Conservation (phyloP, 1,140 invertebrate genomes). For the Phocides pigmalion region DNA sequence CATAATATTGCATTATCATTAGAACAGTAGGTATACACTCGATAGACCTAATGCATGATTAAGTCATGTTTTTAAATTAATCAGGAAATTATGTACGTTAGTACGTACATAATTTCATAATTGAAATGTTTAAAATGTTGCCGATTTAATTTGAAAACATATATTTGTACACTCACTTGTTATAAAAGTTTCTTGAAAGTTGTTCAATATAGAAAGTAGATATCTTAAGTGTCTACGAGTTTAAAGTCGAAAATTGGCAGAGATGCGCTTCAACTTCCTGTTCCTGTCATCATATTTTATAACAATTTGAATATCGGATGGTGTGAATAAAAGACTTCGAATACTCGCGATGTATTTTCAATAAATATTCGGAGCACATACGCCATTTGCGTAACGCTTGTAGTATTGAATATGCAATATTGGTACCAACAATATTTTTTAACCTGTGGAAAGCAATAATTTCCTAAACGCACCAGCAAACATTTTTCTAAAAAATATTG, state of each 20-base stretch:
- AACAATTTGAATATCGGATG: constrained; percentile 24
- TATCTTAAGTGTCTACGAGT: neutral
- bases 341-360: neutral
- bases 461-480: neutral
- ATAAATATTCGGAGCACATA: constrained; percentile 1
- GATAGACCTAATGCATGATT: no score
- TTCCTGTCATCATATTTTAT: constrained; percentile 30
- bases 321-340: constrained; percentile 7
- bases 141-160: constrained; percentile 4
- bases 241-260: constrained; percentile 35
- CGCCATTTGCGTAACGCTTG: constrained; percentile 4
- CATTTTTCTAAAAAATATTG: neutral
- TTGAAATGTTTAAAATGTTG: constrained; percentile 1
- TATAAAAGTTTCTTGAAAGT: constrained; percentile 36
- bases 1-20: no score
- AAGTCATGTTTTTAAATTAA: no score
- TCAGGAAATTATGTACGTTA: no score
- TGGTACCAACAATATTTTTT: neutral
- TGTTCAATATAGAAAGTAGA: constrained; percentile 24
- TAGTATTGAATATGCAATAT: neutral
- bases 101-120: no score
- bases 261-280: constrained; percentile 23
- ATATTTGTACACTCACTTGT: no score
- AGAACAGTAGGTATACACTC: no score
- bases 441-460: neutral